phyloP scores from a whole-genome alignment of 2,797 vertebrate species.

The Zalophus californianus region DNA sequence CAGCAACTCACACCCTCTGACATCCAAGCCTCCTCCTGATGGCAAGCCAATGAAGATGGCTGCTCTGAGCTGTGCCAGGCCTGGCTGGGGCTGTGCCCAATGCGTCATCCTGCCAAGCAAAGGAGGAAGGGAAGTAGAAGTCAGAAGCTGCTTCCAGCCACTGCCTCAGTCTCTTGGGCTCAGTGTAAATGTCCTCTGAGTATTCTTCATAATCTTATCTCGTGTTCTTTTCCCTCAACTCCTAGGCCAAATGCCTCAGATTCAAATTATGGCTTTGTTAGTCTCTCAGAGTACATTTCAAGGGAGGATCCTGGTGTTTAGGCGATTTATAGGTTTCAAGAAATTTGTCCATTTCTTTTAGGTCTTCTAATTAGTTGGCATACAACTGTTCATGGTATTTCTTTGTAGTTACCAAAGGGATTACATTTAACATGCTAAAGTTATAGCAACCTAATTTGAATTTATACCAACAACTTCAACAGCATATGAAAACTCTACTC shows the following conservation, averaged over 20 bases:
- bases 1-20: background rate
- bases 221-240: background rate
- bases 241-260: background rate
- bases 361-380: background rate
- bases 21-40: background rate
- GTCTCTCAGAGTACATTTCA: background rate
- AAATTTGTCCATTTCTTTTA: background rate
- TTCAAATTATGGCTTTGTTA: background rate
- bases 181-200: background rate
- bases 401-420: background rate
- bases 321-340: background rate
- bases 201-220: background rate
- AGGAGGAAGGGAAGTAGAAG: background rate
- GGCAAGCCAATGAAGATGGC: background rate
- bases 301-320: background rate
- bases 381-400: background rate
- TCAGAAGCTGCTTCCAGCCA: background rate
- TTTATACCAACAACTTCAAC: background rate
- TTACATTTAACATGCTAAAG: background rate
- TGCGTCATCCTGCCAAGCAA: accelerated
- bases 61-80: background rate
- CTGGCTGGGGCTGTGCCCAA: background rate
- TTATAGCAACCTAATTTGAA: background rate
- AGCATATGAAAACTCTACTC: background rate
- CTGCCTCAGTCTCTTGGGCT: background rate